Evolutionary conservation across 2,888 invertebrate genomes (phyloP).

Genomic region (Mimumesa dahlbomi): DNA sequence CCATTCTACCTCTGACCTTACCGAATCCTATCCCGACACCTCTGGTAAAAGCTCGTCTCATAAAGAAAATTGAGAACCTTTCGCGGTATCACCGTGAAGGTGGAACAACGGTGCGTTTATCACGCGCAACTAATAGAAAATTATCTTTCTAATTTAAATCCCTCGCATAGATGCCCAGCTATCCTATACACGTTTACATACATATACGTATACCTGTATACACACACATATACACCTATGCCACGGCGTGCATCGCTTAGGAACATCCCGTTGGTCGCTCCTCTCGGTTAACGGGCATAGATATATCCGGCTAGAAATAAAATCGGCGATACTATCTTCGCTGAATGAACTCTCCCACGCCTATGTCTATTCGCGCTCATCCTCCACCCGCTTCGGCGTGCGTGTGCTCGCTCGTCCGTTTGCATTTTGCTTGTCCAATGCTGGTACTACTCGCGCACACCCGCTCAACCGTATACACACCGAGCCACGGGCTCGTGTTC

Average conservation of each 20-base stretch:
- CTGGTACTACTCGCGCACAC: too few species aligned
- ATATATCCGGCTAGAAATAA: constrained; percentile 79
- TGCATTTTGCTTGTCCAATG: too few species aligned
- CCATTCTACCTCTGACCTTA: too few species aligned
- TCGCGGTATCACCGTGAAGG: constrained; percentile 36
- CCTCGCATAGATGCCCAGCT: constrained; percentile 17
- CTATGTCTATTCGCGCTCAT: constrained; percentile 75
- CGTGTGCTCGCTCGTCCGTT: constrained; percentile 13
- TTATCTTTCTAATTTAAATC: constrained; percentile 67
- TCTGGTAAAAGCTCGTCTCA: too few species aligned
- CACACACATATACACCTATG: too few species aligned
- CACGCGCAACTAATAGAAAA: constrained; percentile 67
- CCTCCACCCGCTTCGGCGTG: constrained; percentile 57
- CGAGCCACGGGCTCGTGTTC: constrained; percentile 35
- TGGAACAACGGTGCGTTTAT: constrained; percentile 63
- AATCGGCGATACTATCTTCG: constrained; percentile 80
- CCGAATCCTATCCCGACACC: too few species aligned
- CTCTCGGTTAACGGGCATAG: constrained; percentile 73
- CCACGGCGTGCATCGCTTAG: constrained; percentile 40
- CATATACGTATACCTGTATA: too few species aligned
- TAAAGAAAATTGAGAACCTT: constrained; percentile 22
- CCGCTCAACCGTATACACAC: constrained; percentile 39
- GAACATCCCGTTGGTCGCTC: constrained; percentile 68
- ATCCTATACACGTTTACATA: not conserved
- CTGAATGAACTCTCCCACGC: constrained; percentile 80